Evolutionary conservation across 1,140 invertebrate genomes (phyloP).

Genomic region (Halyomorpha halys): DNA sequence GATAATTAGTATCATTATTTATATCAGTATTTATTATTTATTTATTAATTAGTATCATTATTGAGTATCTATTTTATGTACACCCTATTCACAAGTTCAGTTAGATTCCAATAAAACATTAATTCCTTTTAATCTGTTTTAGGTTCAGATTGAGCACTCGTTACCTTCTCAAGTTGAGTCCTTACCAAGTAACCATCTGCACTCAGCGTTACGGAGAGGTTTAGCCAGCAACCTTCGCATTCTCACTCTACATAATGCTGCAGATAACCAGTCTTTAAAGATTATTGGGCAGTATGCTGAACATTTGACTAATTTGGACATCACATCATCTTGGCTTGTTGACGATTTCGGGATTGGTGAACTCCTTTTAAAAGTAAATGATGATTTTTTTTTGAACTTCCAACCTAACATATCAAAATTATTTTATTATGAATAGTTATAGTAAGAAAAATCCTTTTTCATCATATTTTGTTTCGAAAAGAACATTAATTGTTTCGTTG

Average conservation of each 20-base stretch:
- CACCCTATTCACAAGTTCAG: no score
- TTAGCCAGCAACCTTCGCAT: conserved; percentile 27
- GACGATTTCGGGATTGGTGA: conserved; percentile 32
- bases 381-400: not conserved
- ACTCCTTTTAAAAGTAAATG: conserved; percentile 30
- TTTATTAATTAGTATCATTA: no score
- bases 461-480: no score
- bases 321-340: conserved; percentile 33
- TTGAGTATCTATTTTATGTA: no score
- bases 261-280: conserved; percentile 32
- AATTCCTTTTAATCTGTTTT: not conserved
- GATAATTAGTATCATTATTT: no score
- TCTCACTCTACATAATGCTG: conserved; percentile 30
- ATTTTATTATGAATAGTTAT: no score
- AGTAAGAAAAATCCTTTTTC: no score
- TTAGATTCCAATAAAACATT: no score
- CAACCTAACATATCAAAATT: no score
- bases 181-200: not conserved
- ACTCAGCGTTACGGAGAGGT: conserved; percentile 22
- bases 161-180: not conserved
- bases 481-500: no score
- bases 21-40: no score
- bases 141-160: not conserved
- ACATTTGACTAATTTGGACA: conserved; percentile 31
- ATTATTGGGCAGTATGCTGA: conserved; percentile 30